phyloP scores from a whole-genome alignment of 2,113 vertebrate genomes.

The Stomatorhinus ivindoensis region DNA sequence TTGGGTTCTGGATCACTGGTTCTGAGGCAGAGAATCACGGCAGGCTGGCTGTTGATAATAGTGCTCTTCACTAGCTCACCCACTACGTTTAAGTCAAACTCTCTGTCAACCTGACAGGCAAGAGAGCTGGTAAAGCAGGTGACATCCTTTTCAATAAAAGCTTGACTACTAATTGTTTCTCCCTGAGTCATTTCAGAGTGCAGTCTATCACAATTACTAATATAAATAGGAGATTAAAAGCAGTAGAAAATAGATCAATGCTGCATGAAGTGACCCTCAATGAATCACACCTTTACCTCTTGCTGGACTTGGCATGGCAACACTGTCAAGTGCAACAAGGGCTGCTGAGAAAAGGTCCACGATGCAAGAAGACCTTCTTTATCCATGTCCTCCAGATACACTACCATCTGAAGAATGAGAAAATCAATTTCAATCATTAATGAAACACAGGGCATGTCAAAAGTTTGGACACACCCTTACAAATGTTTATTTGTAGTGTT shows the following conservation, averaged over 20 bases:
- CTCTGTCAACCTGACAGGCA: constrained; percentile 56
- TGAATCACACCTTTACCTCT: constrained; percentile 56
- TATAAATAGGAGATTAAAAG: not conserved
- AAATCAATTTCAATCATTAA: not conserved
- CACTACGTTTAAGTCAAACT: constrained; percentile 68
- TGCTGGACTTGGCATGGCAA: constrained; percentile 60
- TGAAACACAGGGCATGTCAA: not conserved
- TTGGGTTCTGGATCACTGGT: constrained; percentile 46
- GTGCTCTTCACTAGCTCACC: constrained; percentile 78
- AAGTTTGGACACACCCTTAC: not conserved
- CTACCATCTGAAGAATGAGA: constrained; percentile 65
- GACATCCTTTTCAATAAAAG: constrained; percentile 13
- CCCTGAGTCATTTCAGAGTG: not conserved
- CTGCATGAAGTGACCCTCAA: not conserved
- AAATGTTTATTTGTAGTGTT: not conserved
- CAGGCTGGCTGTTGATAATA: constrained; percentile 78
- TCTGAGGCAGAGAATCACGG: constrained; percentile 83
- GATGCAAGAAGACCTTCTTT: constrained; percentile 81
- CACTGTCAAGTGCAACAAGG: constrained; percentile 64
- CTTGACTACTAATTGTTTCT: not conserved
- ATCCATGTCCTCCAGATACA: constrained; percentile 76
- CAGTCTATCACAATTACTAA: not conserved
- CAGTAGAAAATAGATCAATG: not conserved
- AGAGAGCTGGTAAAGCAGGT: not conserved
- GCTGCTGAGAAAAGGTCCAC: constrained; percentile 75